Percentiles rank a stretch among this genome's conserved stretches.
These are phyloP conservation scores for Amiota minor DNA, from an alignment of 2,888 invertebrate genomes.

Conservation along the genomic window DNA sequence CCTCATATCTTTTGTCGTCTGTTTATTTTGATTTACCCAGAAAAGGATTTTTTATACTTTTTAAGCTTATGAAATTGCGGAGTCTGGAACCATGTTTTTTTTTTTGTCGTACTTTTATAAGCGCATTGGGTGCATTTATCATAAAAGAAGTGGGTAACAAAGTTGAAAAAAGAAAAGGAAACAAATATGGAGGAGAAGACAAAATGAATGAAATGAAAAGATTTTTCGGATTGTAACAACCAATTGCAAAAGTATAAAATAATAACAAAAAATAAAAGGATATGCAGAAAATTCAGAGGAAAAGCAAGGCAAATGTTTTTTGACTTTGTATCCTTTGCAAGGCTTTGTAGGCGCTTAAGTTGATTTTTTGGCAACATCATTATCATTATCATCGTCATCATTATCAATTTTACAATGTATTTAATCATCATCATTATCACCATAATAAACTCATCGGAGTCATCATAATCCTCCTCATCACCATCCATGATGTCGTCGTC, in stretches of 20 bases:
- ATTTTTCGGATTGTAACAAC: neutral
- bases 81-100: neutral
- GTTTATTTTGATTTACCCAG: neutral
- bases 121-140: conserved; percentile 55
- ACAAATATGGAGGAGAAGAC: neutral
- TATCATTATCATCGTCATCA: neutral
- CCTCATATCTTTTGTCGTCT: neutral
- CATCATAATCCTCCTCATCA: neutral
- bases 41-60: conserved; percentile 19
- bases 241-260: neutral
- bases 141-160: neutral
- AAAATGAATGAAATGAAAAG: too few species aligned
- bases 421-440: neutral
- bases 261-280: neutral
- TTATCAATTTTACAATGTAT: neutral
- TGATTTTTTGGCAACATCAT: neutral
- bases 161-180: neutral
- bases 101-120: conserved; percentile 52
- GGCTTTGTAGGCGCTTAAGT: too few species aligned
- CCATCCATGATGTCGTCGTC: conserved; percentile 6
- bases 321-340: too few species aligned
- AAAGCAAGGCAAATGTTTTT: neutral
- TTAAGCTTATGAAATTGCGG: conserved; percentile 19
- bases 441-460: neutral
- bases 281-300: neutral